phyloP scores from a whole-genome alignment of 2,888 invertebrate genomes.

The Empis livida region DNA sequence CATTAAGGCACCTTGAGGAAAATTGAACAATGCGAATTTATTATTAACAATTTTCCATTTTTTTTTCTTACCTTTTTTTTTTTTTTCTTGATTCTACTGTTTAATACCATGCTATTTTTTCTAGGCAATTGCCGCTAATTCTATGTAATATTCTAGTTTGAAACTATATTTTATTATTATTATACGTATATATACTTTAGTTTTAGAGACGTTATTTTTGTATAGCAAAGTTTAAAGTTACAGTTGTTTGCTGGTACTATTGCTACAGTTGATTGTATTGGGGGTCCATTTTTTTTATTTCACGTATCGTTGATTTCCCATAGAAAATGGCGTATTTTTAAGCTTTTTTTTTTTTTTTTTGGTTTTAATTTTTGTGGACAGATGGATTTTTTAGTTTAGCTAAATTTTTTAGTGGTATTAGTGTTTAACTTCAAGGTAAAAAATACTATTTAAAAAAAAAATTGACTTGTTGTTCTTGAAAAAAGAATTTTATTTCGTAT shows the following conservation, averaged over 20 bases:
- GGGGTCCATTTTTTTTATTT: not conserved
- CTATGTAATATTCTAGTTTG: not conserved
- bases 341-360: not conserved
- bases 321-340: constrained; percentile 1
- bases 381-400: not conserved
- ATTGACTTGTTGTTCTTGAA: not conserved
- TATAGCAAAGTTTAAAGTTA: no score
- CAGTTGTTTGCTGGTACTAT: no score
- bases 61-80: not conserved
- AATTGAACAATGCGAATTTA: constrained; percentile 2
- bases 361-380: not conserved
- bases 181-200: no score
- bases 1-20: not conserved
- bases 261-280: no score
- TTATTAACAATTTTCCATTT: not conserved
- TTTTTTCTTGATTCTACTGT: not conserved
- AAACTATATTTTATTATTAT: not conserved
- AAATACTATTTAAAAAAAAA: not conserved
- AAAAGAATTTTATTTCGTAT: not conserved
- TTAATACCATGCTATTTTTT: not conserved
- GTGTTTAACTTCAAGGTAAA: not conserved
- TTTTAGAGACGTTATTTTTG: no score
- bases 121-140: not conserved
- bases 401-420: not conserved
- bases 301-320: constrained; percentile 1